Base-by-base conservation (phyloP, 2,113 vertebrate species). In the Boulengeromyrus knoepffleri region DNA sequence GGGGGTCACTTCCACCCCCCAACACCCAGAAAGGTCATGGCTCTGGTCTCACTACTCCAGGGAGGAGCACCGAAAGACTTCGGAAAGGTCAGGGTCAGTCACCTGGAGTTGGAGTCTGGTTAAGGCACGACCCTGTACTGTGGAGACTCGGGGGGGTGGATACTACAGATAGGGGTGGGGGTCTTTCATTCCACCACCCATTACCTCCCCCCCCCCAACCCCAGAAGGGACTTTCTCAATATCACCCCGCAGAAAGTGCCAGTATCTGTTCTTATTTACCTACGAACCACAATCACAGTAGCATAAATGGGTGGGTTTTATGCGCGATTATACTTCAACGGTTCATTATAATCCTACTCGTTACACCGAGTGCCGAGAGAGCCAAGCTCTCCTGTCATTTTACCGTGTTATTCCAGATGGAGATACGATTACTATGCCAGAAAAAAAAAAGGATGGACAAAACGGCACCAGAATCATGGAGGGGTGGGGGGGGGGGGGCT, bases 1-100 rank as follows among this genome's bases (percentile, higher is more conserved):
- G 49, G 49, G 15, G 39, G n/a, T n/a, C n/a, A 50, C 46, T 12
- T 24, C 24, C 49, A 49, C 49, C 46, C 85, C 46, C 49, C 46
- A 42, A n/a, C 87, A 62, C 89, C 92, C 87, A 80, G 90, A 88
- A 88, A 90, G 92, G 92, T 94, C 93, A 94, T 88, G 89, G 45
- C 4, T 92, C 91, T 46, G 36, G 85, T 53, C 88, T 88, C 31
- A 42, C 39, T 6, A 45, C 91, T 90, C 89, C 17, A 74, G 52
- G 85, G 91, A 53, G 49, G 50, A 2, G 7, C 39, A 80, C 53
- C 15, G 6, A 91, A 91, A 87, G 90, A 86, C 87, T 80, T 36
- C 80, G 66, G 0, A 91, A 77, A 92, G 93, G 93, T 93, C 92
- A 92, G 84, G 91, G 90, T 91, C 89, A 90, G 90, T 90, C 92